Conservation (phyloP, 2,797 vertebrate species). For the Muscicapa comitata region DNA sequence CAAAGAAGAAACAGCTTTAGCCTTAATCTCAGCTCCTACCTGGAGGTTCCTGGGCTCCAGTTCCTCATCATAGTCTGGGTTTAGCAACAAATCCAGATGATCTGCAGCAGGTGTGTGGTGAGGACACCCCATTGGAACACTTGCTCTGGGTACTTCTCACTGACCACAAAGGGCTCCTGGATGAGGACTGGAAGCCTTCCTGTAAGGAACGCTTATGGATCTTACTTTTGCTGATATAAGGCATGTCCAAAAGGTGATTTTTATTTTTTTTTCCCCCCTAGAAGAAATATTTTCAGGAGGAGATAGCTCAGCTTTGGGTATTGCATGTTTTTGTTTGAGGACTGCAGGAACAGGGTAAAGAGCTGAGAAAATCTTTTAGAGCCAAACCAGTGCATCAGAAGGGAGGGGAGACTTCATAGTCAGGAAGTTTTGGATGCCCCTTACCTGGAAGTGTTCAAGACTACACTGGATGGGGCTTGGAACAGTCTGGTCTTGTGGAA, state of each 20-base stretch:
- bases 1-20: background rate
- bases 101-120: background rate
- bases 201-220: background rate
- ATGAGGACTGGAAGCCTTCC: background rate
- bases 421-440: background rate
- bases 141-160: accelerated
- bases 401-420: background rate
- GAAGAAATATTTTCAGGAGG: background rate
- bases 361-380: background rate
- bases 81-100: background rate
- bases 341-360: background rate
- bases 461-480: accelerated
- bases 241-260: accelerated
- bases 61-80: accelerated
- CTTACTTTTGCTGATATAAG: background rate
- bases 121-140: accelerated
- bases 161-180: background rate
- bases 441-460: background rate
- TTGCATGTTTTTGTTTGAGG: background rate
- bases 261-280: accelerated
- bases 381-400: background rate
- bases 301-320: background rate
- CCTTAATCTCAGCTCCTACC: background rate
- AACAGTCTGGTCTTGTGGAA: background rate
- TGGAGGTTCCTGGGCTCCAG: background rate